A percentile compares a stretch with the other conserved stretches of the same genome.
Conservation (phyloP, 1,140 invertebrate genomes). For the Saccostrea echinata region DNA sequence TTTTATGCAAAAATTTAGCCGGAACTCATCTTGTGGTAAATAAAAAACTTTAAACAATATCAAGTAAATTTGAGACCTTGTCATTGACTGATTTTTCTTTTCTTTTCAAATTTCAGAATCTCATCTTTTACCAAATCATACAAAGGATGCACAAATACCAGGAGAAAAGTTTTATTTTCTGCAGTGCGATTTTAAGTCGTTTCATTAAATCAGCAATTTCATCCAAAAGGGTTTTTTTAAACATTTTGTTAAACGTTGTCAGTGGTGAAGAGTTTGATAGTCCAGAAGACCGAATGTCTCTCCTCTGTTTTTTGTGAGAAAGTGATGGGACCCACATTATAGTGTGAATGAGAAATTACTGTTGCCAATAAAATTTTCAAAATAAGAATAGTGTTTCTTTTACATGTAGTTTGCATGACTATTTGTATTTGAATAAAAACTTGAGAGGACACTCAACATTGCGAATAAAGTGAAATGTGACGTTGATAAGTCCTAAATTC, state of each 20-base stretch:
- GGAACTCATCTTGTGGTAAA: too few relatives aligned
- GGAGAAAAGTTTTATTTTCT: neutral
- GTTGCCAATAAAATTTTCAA: slow-evolving; percentile 14
- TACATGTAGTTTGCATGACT: too few relatives aligned
- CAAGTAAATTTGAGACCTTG: too few relatives aligned
- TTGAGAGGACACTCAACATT: too few relatives aligned
- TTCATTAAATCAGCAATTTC: slow-evolving; percentile 21
- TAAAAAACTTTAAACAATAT: too few relatives aligned
- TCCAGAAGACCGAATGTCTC: slow-evolving; percentile 19
- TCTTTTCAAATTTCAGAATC: neutral
- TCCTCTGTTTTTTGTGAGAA: slow-evolving; percentile 23
- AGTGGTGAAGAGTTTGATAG: neutral
- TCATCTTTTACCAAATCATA: neutral
- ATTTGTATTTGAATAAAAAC: too few relatives aligned
- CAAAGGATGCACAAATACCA: slow-evolving; percentile 9
- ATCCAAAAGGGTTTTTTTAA: slow-evolving; percentile 10
- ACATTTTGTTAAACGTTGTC: slow-evolving; percentile 13
- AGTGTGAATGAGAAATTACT: neutral
- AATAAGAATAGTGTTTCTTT: neutral
- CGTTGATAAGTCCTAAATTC: too few relatives aligned
- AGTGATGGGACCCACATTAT: slow-evolving; percentile 28
- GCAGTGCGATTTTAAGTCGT: slow-evolving; percentile 2
- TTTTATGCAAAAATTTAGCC: too few relatives aligned
- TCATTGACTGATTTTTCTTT: neutral
- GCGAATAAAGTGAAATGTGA: too few relatives aligned